Evolutionary conservation across 1,140 invertebrate genomes (phyloP), one percentile per base, ranked within the genome.

Genomic region (Pseudomyrmex concolor): DNA sequence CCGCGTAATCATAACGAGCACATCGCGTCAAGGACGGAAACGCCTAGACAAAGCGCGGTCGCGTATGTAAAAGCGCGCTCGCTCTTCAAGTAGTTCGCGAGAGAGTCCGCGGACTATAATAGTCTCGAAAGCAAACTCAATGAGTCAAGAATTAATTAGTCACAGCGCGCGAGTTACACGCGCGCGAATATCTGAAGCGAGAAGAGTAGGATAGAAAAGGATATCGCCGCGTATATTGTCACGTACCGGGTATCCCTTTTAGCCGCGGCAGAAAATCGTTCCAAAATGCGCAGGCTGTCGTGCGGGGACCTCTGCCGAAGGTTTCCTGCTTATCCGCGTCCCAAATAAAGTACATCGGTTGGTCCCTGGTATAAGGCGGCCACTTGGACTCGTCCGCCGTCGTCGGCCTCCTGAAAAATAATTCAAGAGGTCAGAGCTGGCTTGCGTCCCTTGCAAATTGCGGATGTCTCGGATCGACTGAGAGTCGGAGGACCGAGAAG

Each of bases 201-300:
- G 45, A 43, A 4, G 13, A 22, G n/a, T n/a, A 68, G 1, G n/a
- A n/a, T n/a, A 3, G 1, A 3, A n/a, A n/a, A 2, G 3, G 10
- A 48, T 34, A 15, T 45, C n/a, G 54, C 5, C 3, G 17, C 4
- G 34, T 19, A 9, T 43, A 9, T 34, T 43, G n/a, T 64, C 70
- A 85, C 93, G 90, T 94, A 96, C 96, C 96, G 95, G 96, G 95
- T 94, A 96, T 95, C 94, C 96, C 96, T 92, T 96, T 96, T 82
- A 98, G 96, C 93, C 96, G 96, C 63, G 98, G 98, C 90, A 99
- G 95, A 93, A 99, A 98, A 80, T 98, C 96, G 90, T 98, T 98
- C 98, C 98, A 99, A 94, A 99, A 99, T 60, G 98, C 97, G 92
- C 98, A 99, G 22, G 97, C 95, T 55, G 97, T 97, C 62, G 97